phyloP scores from a whole-genome alignment of 2,797 vertebrate genomes.

The Meda fulgida region DNA sequence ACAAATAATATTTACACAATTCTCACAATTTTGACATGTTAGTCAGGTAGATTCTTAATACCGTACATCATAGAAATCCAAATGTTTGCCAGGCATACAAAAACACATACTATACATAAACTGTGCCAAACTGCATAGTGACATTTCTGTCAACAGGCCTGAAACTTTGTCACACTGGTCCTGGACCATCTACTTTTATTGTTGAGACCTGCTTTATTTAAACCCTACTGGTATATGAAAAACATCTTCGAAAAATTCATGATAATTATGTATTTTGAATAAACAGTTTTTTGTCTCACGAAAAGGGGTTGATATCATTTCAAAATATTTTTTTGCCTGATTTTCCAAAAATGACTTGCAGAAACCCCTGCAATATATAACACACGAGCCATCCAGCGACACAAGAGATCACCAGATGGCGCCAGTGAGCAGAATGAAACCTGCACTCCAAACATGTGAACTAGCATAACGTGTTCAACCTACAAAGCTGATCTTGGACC shows the following conservation, averaged over 20 bases:
- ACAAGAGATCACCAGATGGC: slow-evolving; percentile 50
- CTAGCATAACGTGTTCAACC: background rate
- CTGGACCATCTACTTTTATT: background rate
- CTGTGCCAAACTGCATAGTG: background rate
- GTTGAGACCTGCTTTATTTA: background rate
- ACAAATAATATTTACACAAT: background rate
- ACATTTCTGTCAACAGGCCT: background rate
- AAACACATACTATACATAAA: background rate
- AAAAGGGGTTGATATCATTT: background rate
- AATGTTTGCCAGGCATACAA: background rate
- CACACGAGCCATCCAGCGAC: background rate
- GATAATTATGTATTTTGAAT: background rate
- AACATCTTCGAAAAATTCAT: background rate
- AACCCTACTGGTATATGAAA: background rate
- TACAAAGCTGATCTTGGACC: background rate
- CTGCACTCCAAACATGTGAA: background rate
- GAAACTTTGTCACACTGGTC: background rate
- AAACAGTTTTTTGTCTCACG: background rate
- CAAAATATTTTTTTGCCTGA: slow-evolving; percentile 19
- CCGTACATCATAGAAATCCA: background rate
- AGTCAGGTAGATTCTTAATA: background rate
- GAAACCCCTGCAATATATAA: slow-evolving; percentile 44
- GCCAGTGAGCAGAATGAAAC: slow-evolving; percentile 32
- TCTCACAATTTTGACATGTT: background rate
- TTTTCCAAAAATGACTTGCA: slow-evolving; percentile 14